Conservation (phyloP, 1,140 invertebrate species). For the Lamellibrachia luymesi region DNA sequence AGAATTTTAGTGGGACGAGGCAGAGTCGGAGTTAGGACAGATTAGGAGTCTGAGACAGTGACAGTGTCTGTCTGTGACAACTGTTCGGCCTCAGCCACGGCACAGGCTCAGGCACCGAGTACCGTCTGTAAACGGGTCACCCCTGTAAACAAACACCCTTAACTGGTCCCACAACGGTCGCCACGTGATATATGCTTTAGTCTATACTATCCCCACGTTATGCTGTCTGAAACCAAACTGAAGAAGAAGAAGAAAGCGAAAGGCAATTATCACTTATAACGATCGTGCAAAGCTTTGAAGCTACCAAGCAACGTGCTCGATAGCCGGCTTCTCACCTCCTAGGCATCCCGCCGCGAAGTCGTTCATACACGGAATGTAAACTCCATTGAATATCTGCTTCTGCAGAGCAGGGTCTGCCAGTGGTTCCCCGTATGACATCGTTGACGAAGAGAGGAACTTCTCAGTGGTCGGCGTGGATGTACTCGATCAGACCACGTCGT, state of each 20-base stretch:
- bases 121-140: no score
- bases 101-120: no score
- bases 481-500: background rate
- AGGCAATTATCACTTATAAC: conserved; percentile 5
- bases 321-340: background rate
- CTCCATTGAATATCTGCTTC: background rate
- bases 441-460: background rate
- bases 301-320: background rate
- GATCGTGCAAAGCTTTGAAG: background rate
- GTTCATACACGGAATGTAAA: background rate
- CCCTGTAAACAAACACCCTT: background rate
- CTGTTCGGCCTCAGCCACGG: no score
- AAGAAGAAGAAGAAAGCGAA: background rate
- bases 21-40: no score
- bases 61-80: no score
- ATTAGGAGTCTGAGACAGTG: no score
- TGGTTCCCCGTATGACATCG: background rate
- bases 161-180: background rate
- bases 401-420: background rate
- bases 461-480: background rate
- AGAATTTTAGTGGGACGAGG: no score
- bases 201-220: background rate
- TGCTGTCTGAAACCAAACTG: background rate
- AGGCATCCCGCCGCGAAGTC: background rate
- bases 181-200: background rate